phyloP scores from a whole-genome alignment of 2,797 vertebrate species.

The Trachops cirrhosus region DNA sequence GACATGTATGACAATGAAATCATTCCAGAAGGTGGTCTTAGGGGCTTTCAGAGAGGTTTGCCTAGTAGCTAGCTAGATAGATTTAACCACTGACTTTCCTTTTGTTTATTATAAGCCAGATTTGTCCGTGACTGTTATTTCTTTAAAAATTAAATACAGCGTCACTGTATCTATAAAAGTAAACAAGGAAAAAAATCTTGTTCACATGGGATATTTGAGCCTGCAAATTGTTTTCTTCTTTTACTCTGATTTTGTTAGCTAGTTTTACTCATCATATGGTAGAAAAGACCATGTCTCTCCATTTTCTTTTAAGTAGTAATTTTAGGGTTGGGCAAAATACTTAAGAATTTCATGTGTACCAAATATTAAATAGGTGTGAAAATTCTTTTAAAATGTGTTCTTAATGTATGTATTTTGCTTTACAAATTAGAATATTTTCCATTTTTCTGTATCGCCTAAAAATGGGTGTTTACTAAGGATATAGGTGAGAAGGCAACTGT shows the following conservation, averaged over 20 bases:
- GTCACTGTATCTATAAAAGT: not conserved
- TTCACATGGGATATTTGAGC: not conserved
- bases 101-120: not conserved
- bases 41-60: not conserved
- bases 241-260: not conserved
- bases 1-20: not conserved
- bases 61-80: not conserved
- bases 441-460: not conserved
- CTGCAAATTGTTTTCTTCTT: not conserved
- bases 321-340: not conserved
- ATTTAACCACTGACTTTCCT: not conserved
- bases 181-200: not conserved
- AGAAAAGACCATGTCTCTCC: not conserved
- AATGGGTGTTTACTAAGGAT: not conserved
- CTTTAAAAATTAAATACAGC: conserved; percentile 16
- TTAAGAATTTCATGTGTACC: not conserved
- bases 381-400: not conserved
- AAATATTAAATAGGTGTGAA: not conserved
- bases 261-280: not conserved
- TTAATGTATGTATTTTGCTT: not conserved
- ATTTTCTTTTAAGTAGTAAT: not conserved
- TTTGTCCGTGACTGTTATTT: not conserved
- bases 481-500: conserved; percentile 11
- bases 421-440: not conserved
- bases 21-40: not conserved